Percentiles rank a stretch among this genome's conserved stretches.
phyloP scores from a whole-genome alignment of 2,113 vertebrate genomes.

The Mesoclemmys tuberculata region DNA sequence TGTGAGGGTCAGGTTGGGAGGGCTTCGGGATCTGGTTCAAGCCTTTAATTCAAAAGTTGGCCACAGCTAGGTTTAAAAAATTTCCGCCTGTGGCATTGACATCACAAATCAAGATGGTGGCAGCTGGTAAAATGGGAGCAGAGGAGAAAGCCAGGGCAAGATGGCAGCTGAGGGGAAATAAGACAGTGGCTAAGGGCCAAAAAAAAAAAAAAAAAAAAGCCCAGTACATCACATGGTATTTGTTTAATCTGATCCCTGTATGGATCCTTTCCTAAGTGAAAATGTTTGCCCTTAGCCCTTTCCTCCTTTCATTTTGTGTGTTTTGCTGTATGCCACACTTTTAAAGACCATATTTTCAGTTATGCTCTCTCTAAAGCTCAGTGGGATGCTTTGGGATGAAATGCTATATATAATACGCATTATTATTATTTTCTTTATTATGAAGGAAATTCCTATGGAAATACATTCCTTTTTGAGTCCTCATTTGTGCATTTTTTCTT shows the following conservation, averaged over 20 bases:
- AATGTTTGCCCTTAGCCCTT: background rate
- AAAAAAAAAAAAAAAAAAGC: background rate
- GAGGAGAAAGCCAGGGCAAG: background rate
- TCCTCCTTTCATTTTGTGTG: background rate
- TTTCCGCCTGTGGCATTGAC: background rate
- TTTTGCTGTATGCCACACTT: accelerated
- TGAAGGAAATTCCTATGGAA: constrained; percentile 39
- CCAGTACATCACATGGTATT: background rate
- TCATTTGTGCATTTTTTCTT: constrained; percentile 9
- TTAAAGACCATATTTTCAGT: background rate
- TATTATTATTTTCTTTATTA: constrained; percentile 35
- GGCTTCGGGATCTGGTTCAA: background rate
- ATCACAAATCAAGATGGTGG: background rate
- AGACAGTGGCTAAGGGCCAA: background rate
- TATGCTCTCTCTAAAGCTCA: background rate
- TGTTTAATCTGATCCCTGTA: background rate
- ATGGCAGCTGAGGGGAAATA: background rate
- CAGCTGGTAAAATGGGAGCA: background rate
- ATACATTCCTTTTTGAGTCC: constrained; percentile 13
- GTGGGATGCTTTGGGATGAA: constrained; percentile 40
- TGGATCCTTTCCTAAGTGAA: background rate
- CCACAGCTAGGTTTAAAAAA: background rate
- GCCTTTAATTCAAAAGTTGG: background rate
- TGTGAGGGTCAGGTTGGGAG: background rate
- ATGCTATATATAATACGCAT: background rate